A percentile compares a stretch with the other conserved stretches of the same genome.
Evolutionary conservation across 1,140 invertebrate genomes (phyloP).

Genomic region (Arctopsyche grandis): DNA sequence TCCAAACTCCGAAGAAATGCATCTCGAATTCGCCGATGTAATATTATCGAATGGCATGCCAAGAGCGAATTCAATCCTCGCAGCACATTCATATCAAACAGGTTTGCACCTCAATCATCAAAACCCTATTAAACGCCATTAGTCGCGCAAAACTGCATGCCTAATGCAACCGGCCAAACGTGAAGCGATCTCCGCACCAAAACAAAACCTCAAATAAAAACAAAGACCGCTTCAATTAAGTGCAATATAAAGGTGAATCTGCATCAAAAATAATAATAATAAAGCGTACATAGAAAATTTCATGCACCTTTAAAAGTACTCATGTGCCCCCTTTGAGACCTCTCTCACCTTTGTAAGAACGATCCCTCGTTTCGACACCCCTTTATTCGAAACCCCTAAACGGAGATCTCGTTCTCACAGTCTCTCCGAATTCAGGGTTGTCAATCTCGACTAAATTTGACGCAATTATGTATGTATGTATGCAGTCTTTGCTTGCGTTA

Average conservation of each 20-base stretch:
- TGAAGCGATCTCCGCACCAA: background rate
- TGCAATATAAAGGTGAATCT: too few species aligned
- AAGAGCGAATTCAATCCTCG: background rate
- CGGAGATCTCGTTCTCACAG: background rate
- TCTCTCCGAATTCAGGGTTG: background rate
- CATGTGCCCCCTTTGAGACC: background rate
- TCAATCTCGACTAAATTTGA: background rate
- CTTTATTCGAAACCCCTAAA: background rate
- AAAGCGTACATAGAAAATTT: too few species aligned
- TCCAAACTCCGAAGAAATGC: too few species aligned
- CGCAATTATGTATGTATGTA: background rate
- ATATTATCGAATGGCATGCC: background rate
- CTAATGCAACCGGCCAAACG: background rate
- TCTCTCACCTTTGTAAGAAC: background rate
- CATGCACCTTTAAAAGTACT: background rate
- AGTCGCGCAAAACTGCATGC: background rate
- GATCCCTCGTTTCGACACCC: background rate
- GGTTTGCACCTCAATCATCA: background rate
- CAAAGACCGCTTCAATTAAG: background rate
- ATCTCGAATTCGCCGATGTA: too few species aligned
- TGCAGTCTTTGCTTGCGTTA: conserved; percentile 25
- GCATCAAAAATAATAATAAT: too few species aligned
- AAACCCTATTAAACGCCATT: conserved; percentile 19
- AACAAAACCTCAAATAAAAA: background rate
- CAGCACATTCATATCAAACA: too few species aligned